Base-by-base conservation (phyloP, 2,113 vertebrate genomes). In the Ivindomyrus marchei region DNA sequence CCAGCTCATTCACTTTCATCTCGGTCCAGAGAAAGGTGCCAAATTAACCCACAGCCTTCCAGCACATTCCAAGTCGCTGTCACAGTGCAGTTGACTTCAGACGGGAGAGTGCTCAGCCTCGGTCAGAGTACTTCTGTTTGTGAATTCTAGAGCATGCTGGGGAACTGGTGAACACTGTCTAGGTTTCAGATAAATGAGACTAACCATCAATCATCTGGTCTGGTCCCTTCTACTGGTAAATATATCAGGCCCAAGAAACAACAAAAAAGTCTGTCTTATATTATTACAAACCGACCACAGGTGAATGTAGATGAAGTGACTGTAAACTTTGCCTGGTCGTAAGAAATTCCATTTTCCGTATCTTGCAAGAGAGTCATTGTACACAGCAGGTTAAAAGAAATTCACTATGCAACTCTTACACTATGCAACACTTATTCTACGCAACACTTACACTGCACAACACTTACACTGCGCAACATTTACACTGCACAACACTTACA, bases 401-500 rank as follows among this genome's bases (percentile, higher is more conserved):
- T 27, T 27, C n/a, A 11, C n/a, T 27, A 27, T 66, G 58, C n/a
- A n/a, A 66, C n/a, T n/a, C n/a, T 66, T 62, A 53, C 21, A n/a
- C 56, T n/a, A 9, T n/a, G 56, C 56, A 24, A 1, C 56, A 3
- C 24, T 62, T 62, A 52, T 46, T 46, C 52, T 53, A 21, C 4
- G 17, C 53, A 56, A 0, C 15, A 4, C 15, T 52, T 52, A 17
- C 50, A 52, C 31, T 31, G 31, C 31, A 31, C n/a, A 10, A 66
- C n/a, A 10, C n/a, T 66, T 62, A 53, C 21, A n/a, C 56, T n/a
- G 3, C 9, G 56, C 56, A 24, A 0, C 15, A 5, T 3, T 53
- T 53, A 17, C 53, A 21, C 17, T 56, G 7, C 0, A 0, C 15
- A 5, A 0, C 15, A 5, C 15, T 53, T 53, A 17, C 53, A 21